Evolutionary conservation across 2,888 invertebrate species (phyloP).

Genomic region (Mellilla xanthometata): DNA sequence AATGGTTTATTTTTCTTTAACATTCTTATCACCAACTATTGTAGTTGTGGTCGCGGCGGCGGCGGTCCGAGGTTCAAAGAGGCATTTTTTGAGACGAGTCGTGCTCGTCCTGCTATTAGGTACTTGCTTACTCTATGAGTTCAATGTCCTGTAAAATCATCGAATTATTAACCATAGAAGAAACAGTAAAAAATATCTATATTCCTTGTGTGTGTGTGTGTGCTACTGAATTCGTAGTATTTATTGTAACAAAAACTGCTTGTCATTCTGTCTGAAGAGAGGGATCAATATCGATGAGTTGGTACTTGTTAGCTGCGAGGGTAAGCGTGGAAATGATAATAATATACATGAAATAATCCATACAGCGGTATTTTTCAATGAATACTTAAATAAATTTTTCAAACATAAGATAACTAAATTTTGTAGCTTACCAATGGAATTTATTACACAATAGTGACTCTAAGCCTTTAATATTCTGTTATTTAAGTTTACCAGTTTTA

Average conservation of each 20-base stretch:
- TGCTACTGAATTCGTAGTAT: slow-evolving; percentile 1
- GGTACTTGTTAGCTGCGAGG: neutral
- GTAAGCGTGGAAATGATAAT: neutral
- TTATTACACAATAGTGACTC: too few relatives aligned
- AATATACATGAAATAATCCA: too few relatives aligned
- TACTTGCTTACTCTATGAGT: slow-evolving; percentile 2
- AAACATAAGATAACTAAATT: too few relatives aligned
- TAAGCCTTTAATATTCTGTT: too few relatives aligned
- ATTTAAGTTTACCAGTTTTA: too few relatives aligned
- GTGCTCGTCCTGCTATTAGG: slow-evolving; percentile 9
- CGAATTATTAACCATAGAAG: neutral
- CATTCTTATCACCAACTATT: slow-evolving; percentile 76
- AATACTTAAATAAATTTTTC: too few relatives aligned
- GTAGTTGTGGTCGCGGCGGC: slow-evolving; percentile 46
- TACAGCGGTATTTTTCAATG: too few relatives aligned
- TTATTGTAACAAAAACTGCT: slow-evolving; percentile 1
- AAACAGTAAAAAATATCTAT: neutral
- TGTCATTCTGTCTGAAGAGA: slow-evolving; percentile 5
- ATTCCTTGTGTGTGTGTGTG: neutral
- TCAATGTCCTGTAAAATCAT: slow-evolving; percentile 14
- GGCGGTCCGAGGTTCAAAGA: slow-evolving; percentile 26
- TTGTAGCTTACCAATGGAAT: too few relatives aligned
- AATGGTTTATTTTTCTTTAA: slow-evolving; percentile 81
- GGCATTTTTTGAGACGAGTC: slow-evolving; percentile 12
- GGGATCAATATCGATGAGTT: slow-evolving; percentile 5